Evolutionary conservation across 2,888 invertebrate species (phyloP), one percentile per base, ranked within the genome.

Genomic region (Diplolepis rosae): DNA sequence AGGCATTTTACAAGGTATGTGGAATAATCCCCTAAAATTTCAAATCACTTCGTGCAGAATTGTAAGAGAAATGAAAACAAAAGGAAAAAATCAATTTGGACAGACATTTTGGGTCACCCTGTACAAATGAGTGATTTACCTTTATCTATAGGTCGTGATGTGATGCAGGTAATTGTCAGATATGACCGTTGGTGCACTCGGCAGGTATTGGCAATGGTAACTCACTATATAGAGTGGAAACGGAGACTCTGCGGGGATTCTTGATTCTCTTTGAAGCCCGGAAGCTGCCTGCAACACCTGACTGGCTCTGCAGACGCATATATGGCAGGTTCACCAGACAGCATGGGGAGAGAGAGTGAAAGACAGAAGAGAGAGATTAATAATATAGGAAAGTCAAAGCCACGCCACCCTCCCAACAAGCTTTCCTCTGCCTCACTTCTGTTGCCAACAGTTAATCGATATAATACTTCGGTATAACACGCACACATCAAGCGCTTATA

Each of bases 381-480:
- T 88, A 88, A 88, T 88, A 85, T 83, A 87, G 85, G 82, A 84
- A 86, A 87, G 86, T 83, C 85, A 85, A 87, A 86, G 85, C 83
- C 86, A 84, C 80, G 82, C 81, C 82, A 73, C 81, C 81, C 81
- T 79, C 82, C 83, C 80, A 80, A 83, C 87, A 76, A 84, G 83
- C 83, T 85, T 82, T 83, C 82, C 83, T 81, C 82, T 81, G 82
- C 80, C 84, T 84, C 87, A 87, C 86, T 87, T 87, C 87, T 88
- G 88, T 84, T 87, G 83, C 87, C 83, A 88, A 87, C 88, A 88
- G 88, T 87, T 88, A 88, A 88, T 88, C 88, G 88, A 88, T 88
- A 88, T 87, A 84, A 87, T 86, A 86, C 86, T 85, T 84, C 81
- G 83, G 83, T 83, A 85, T 81, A 85, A 83, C 86, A 83, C 83